Conservation (phyloP, 2,888 invertebrate genomes). For the Chrysodeixis includens region DNA sequence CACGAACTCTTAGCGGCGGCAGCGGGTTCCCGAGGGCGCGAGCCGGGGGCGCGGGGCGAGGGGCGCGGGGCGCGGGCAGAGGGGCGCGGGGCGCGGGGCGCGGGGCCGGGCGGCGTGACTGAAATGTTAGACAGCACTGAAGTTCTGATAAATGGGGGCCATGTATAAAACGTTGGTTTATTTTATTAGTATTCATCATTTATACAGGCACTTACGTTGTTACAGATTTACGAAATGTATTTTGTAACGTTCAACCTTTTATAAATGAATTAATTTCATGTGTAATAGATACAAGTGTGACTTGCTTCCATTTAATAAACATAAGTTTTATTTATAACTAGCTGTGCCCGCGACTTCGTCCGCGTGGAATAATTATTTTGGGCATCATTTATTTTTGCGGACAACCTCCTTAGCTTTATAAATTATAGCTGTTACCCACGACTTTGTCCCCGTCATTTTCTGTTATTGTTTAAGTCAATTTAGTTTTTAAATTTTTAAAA, state of each 20-base stretch:
- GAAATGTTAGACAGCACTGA: constrained; percentile 7
- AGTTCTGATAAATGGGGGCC: constrained; percentile 5
- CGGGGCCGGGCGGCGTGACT: not conserved
- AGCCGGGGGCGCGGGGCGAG: not conserved
- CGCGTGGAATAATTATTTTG: too few relatives aligned
- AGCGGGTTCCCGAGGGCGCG: not conserved
- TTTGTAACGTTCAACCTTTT: not conserved
- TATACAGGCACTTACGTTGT: constrained; percentile 2
- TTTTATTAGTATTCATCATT: constrained; percentile 4
- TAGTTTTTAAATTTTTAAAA: too few relatives aligned
- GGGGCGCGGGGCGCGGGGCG: not conserved
- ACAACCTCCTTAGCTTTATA: too few relatives aligned
- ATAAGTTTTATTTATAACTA: not conserved
- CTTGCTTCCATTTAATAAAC: not conserved
- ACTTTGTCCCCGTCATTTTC: too few relatives aligned
- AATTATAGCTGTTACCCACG: too few relatives aligned
- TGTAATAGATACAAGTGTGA: not conserved
- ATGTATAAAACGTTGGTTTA: constrained; percentile 9
- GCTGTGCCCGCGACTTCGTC: too few relatives aligned
- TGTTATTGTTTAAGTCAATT: too few relatives aligned
- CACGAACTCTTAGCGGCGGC: constrained; percentile 7
- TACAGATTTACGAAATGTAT: constrained; percentile 4
- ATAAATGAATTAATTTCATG: not conserved
- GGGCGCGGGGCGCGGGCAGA: not conserved
- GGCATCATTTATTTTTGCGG: too few relatives aligned